Base-by-base conservation (phyloP, 1,140 invertebrate species). In the Pseudomyrmex gracilis region DNA sequence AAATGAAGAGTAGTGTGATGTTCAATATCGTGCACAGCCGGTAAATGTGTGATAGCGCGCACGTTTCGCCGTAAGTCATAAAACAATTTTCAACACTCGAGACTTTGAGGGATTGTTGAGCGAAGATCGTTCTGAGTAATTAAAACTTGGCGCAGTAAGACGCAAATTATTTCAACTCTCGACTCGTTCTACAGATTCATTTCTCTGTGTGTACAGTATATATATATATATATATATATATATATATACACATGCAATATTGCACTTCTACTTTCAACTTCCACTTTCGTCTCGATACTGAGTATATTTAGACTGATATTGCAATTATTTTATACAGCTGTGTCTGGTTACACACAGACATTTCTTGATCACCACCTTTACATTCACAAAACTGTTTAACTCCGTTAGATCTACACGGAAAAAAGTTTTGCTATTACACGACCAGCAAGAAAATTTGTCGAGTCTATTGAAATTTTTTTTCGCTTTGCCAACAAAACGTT, bases 91-190 rank as follows among this genome's bases (percentile, higher is more conserved):
- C 76, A 80, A 80, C 76, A 80, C 76, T 60, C 53, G n/a, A 8
- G 76, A 80, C 76, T 80, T 80, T 80, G 76, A 80, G 76, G 76
- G 64, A 80, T 80, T 80, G 76, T 80, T 80, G 55, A 66, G 53
- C 43, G 76, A 60, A 71, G 66, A 80, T 80, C 76, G 76, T 68
- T 80, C 66, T 17, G 76, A 80, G 76, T 80, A 80, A 80, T 80
- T 80, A 80, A 80, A 80, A 80, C 76, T 80, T 80, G 45, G 76
- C 53, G 76, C 20, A 58, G 76, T 80, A 80, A 80, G 76, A 80
- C 71, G 76, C 76, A 80, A 80, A 80, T 80, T 80, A 80, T 80
- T 80, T 80, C 76, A 80, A 58, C 66, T 80, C 76, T n/a, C 76
- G 55, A 49, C 76, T 60, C 76, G 53, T 80, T 70, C 70, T 80